Conservation (phyloP, 2,113 vertebrate species). For the Tetraodon nigroviridis region DNA sequence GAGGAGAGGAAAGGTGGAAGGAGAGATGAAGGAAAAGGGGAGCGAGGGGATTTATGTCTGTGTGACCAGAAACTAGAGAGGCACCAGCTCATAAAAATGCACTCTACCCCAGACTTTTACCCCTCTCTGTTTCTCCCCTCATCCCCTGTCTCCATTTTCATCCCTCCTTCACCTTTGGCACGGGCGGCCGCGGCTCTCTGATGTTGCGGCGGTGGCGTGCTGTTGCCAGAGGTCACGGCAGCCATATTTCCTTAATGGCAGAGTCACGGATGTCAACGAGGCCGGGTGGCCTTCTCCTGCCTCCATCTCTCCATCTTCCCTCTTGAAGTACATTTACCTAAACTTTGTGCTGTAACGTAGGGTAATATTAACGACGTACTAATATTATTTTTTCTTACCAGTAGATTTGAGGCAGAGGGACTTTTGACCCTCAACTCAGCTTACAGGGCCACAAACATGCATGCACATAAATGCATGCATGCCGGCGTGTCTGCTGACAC, state of each 20-base stretch:
- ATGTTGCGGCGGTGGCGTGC: conserved; percentile 50
- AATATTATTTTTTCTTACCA: too few relatives aligned
- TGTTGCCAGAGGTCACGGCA: conserved; percentile 61
- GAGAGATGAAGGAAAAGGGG: conserved; percentile 13
- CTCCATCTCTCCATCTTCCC: not conserved
- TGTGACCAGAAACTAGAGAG: conserved; percentile 66
- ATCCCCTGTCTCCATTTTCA: conserved; percentile 18
- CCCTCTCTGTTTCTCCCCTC: conserved; percentile 31
- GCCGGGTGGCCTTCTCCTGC: conserved; percentile 44
- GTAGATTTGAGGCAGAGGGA: conserved; percentile 8
- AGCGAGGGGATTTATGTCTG: conserved; percentile 52
- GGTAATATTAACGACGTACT: too few relatives aligned
- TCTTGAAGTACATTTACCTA: not conserved
- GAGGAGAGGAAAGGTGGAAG: conserved; percentile 28
- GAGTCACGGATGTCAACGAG: conserved; percentile 71
- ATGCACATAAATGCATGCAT: not conserved
- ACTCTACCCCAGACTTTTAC: conserved; percentile 43
- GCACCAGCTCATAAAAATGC: conserved; percentile 66
- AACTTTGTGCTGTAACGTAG: too few relatives aligned
- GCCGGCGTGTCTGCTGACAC: not conserved
- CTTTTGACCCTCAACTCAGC: conserved; percentile 34
- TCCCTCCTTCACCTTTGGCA: conserved; percentile 28
- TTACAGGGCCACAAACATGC: conserved; percentile 5
- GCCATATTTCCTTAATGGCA: conserved; percentile 67
- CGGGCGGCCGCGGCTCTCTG: conserved; percentile 31